Percentiles rank a stretch among this genome's conserved stretches.
phyloP scores from a whole-genome alignment of 2,797 vertebrate species.

The Takifugu ocellatus region DNA sequence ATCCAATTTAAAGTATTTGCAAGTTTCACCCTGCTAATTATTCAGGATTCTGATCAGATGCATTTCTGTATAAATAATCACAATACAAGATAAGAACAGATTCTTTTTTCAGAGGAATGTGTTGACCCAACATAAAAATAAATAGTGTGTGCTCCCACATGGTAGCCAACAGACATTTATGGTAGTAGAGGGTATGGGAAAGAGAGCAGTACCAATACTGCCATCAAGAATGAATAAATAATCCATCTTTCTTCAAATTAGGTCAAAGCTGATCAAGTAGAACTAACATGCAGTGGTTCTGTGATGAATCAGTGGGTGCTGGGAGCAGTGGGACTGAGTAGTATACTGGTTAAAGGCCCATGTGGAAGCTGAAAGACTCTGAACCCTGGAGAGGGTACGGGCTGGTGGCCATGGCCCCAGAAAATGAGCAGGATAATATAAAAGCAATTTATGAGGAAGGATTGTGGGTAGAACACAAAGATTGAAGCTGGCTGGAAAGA shows the following conservation, averaged over 20 bases:
- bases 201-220: slow-evolving; percentile 5
- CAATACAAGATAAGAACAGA: no score
- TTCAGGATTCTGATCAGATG: no score
- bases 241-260: slow-evolving; percentile 12
- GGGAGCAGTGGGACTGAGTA: neutral
- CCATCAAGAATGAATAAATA: slow-evolving; percentile 3
- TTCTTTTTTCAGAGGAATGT: no score
- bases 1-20: no score
- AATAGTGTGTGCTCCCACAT: no score
- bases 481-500: neutral
- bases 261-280: slow-evolving; percentile 5
- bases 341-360: no score
- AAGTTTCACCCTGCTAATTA: no score
- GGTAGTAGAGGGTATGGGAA: slow-evolving; percentile 1
- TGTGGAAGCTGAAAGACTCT: neutral
- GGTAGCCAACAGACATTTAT: neutral
- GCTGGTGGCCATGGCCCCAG: neutral
- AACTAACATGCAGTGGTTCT: slow-evolving; percentile 4
- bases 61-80: no score
- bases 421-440: slow-evolving; percentile 1
- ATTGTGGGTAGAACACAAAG: no score
- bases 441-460: neutral
- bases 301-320: slow-evolving; percentile 12
- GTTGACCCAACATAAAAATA: neutral
- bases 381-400: no score